Evolutionary conservation across 2,797 vertebrate species (phyloP).

Genomic region (Tauraco hartlaubi): DNA sequence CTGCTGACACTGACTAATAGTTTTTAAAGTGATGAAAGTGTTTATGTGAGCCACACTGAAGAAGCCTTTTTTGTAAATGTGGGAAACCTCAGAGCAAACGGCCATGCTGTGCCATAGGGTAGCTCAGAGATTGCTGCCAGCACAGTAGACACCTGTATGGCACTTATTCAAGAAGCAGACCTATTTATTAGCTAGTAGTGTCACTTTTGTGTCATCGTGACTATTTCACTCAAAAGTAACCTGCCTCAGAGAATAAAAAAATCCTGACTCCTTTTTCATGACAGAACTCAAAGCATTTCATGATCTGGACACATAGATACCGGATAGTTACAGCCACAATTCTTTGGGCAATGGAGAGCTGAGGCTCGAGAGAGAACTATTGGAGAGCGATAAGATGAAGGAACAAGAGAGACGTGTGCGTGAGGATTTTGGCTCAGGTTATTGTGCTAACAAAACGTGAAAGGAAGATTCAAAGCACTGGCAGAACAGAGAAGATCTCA

Average conservation of each 20-base stretch:
- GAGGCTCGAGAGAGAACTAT: neutral
- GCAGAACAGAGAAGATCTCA: neutral
- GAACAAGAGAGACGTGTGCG: neutral
- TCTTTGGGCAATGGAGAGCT: neutral
- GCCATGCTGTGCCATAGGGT: neutral
- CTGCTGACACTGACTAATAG: neutral
- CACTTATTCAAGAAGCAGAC: neutral
- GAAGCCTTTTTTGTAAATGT: neutral
- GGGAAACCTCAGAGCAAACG: neutral
- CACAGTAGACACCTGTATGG: neutral
- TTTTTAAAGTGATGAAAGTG: neutral
- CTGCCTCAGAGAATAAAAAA: neutral
- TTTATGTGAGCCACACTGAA: neutral
- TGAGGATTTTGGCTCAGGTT: neutral
- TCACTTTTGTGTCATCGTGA: neutral
- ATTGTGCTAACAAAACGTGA: neutral
- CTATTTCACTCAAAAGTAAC: neutral
- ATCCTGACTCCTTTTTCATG: neutral
- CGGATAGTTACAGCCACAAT: neutral
- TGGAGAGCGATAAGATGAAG: neutral
- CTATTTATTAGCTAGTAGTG: neutral
- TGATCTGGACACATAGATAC: neutral
- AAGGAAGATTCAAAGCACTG: neutral
- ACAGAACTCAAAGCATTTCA: neutral
- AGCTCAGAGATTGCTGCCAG: neutral